phyloP scores from a whole-genome alignment of 2,113 vertebrate species.

The Mesoclemmys tuberculata region DNA sequence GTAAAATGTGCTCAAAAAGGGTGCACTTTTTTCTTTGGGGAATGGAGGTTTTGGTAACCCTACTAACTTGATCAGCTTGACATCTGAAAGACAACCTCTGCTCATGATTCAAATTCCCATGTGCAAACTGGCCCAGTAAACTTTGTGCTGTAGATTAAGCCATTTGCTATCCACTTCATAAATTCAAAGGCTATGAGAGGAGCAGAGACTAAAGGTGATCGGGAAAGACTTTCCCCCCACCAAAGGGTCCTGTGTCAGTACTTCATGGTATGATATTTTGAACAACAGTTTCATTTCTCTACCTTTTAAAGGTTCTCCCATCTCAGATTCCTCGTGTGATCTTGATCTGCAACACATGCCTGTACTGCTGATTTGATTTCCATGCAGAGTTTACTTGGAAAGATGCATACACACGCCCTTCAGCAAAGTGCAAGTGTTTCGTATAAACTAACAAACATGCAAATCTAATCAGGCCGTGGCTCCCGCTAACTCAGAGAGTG shows the following conservation, averaged over 20 bases:
- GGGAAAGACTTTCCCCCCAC: background rate
- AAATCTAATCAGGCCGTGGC: background rate
- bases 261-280: background rate
- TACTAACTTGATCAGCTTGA: background rate
- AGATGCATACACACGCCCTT: background rate
- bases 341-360: background rate
- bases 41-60: background rate
- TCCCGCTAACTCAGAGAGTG: background rate
- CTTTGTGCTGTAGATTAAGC: slow-evolving; percentile 14
- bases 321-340: background rate
- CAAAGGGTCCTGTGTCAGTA: background rate
- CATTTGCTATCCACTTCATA: background rate
- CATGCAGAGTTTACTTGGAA: background rate
- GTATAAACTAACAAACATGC: background rate
- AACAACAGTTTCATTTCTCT: background rate
- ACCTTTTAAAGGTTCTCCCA: background rate
- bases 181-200: background rate
- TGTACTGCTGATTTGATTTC: background rate
- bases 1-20: background rate
- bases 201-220: background rate
- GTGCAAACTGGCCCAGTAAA: slow-evolving; percentile 37
- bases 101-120: slow-evolving; percentile 32
- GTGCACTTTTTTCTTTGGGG: background rate
- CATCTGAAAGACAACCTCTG: background rate
- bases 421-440: background rate